Evolutionary conservation across 2,888 invertebrate species (phyloP).

Genomic region (Antitype chi): DNA sequence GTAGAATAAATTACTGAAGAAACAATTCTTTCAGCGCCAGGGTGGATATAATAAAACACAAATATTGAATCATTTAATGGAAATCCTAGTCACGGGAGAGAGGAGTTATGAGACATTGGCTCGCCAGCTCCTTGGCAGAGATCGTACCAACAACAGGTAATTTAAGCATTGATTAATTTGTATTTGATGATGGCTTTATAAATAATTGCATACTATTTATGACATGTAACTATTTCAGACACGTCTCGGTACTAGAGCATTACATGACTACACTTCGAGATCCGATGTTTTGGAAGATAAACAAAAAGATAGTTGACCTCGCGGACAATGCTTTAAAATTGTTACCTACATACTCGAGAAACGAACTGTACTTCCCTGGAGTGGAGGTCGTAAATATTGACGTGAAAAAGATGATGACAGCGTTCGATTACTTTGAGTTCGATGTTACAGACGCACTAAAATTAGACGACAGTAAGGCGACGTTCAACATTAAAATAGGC

Average conservation of each 20-base stretch:
- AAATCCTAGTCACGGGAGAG: slow-evolving; percentile 81
- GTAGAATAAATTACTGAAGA: slow-evolving; percentile 51
- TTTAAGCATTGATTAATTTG: slow-evolving; percentile 55
- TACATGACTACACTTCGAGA: slow-evolving; percentile 92
- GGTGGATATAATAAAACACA: slow-evolving; percentile 83
- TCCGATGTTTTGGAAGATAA: slow-evolving; percentile 93
- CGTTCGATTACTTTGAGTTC: slow-evolving; percentile 92
- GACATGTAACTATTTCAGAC: slow-evolving; percentile 74
- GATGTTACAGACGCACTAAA: slow-evolving; percentile 92
- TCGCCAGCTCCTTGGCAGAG: slow-evolving; percentile 75
- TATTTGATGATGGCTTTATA: slow-evolving; percentile 58
- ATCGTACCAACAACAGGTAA: slow-evolving; percentile 76
- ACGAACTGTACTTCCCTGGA: slow-evolving; percentile 91
- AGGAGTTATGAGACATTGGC: slow-evolving; percentile 83
- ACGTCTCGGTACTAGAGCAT: slow-evolving; percentile 81
- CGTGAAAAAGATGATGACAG: slow-evolving; percentile 92
- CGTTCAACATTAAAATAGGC: slow-evolving; percentile 84
- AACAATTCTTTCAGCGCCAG: slow-evolving; percentile 79
- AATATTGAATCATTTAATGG: slow-evolving; percentile 84
- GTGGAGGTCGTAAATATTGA: slow-evolving; percentile 91
- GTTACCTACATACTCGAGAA: slow-evolving; percentile 90
- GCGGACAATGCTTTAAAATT: slow-evolving; percentile 90
- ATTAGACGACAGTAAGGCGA: slow-evolving; percentile 74
- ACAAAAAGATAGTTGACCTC: slow-evolving; percentile 90
- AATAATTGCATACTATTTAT: slow-evolving; percentile 47